Percentiles rank a stretch among this genome's conserved stretches.
phyloP scores from a whole-genome alignment of 2,888 invertebrate genomes.

The Phragmatobia fuliginosa region DNA sequence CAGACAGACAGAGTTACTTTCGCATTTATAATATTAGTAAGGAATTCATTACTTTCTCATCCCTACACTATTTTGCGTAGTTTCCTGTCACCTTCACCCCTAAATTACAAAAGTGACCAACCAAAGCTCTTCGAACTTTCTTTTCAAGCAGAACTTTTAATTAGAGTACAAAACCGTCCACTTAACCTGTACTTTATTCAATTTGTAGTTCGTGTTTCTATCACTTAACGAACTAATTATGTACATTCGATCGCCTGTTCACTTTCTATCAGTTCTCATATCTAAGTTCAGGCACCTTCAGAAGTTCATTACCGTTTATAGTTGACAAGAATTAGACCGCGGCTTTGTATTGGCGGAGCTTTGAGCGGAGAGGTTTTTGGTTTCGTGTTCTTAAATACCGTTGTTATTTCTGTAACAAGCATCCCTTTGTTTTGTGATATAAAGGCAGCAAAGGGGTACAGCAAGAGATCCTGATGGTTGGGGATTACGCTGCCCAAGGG shows the following conservation, averaged over 20 bases:
- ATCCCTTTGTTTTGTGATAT: too few species aligned
- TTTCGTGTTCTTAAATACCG: too few species aligned
- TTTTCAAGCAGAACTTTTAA: neutral
- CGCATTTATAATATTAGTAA: neutral
- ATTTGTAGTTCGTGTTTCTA: constrained; percentile 20
- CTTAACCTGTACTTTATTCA: constrained; percentile 11
- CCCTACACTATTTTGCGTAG: neutral
- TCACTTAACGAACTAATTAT: constrained; percentile 36
- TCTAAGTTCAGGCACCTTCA: constrained; percentile 53
- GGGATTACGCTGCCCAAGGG: too few species aligned
- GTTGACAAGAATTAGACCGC: constrained; percentile 16
- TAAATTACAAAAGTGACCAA: neutral
- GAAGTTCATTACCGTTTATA: constrained; percentile 66
- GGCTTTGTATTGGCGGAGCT: neutral
- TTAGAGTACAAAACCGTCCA: neutral
- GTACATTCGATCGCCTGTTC: constrained; percentile 20
- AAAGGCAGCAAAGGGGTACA: too few species aligned
- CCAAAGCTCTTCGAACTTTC: neutral
- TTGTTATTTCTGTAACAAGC: too few species aligned
- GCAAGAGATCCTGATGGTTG: too few species aligned
- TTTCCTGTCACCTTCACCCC: neutral
- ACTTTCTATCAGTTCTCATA: constrained; percentile 26
- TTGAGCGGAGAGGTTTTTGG: constrained; percentile 3
- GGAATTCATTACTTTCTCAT: neutral
- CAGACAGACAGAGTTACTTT: too few species aligned